A percentile compares a stretch with the other conserved stretches of the same genome.
Evolutionary conservation across 2,113 vertebrate species (phyloP).

Genomic region (Empidonax alnorum): DNA sequence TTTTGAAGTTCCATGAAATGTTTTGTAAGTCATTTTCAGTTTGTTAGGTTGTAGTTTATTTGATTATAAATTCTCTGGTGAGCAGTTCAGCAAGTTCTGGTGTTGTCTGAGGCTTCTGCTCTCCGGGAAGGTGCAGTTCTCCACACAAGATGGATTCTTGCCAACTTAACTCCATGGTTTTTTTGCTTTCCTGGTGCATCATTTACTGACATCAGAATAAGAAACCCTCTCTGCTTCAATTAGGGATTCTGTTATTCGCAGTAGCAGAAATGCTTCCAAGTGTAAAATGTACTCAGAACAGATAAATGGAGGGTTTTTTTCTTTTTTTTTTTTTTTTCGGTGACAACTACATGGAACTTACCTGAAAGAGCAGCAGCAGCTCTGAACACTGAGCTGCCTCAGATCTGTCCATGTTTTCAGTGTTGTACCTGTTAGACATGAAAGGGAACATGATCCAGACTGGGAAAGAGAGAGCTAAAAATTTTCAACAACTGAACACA

Average conservation of each 20-base stretch:
- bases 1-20: not conserved
- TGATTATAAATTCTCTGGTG: not conserved
- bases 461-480: not conserved
- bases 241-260: not conserved
- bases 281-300: not conserved
- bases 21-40: not conserved
- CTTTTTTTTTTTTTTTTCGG: not conserved
- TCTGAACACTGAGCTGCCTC: not conserved
- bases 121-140: not conserved
- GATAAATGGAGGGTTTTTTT: not conserved
- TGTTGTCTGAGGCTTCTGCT: not conserved
- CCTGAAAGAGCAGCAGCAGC: not conserved
- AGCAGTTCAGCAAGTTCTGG: not conserved
- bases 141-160: not conserved
- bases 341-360: not conserved
- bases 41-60: not conserved
- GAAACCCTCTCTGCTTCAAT: not conserved
- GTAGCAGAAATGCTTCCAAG: constrained; percentile 7
- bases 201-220: not conserved
- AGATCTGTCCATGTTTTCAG: not conserved
- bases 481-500: constrained; percentile 8
- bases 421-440: not conserved
- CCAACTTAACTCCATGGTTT: not conserved
- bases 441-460: constrained; percentile 32
- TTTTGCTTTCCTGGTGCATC: not conserved